Percentiles rank a stretch among this genome's conserved stretches.
Conservation (phyloP, 2,797 vertebrate species). For the Taenioides sp. region DNA sequence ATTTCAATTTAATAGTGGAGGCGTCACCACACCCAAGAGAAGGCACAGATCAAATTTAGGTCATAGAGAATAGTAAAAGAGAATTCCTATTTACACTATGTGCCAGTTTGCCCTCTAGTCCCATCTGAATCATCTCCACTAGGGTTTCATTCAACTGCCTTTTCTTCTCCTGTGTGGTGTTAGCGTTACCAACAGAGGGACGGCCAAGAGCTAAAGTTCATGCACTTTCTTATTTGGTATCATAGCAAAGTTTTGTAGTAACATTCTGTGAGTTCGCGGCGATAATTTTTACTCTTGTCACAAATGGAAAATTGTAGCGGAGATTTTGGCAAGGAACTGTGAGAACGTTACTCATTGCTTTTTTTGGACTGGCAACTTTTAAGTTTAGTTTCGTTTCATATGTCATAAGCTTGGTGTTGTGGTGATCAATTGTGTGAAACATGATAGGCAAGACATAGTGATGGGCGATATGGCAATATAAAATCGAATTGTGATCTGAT, state of each 20-base stretch:
- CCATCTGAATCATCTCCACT: slow-evolving; percentile 30
- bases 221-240: slow-evolving; percentile 50
- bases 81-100: slow-evolving; percentile 13
- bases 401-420: slow-evolving; percentile 26
- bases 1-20: slow-evolving; percentile 41
- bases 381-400: neutral
- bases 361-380: slow-evolving; percentile 17
- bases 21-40: slow-evolving; percentile 42
- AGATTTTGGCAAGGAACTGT: slow-evolving; percentile 38
- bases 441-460: neutral
- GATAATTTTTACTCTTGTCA: slow-evolving; percentile 30
- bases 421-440: neutral
- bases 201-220: slow-evolving; percentile 30
- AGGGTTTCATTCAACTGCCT: slow-evolving; percentile 41
- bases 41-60: slow-evolving; percentile 52
- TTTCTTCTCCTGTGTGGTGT: slow-evolving; percentile 37
- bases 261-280: slow-evolving; percentile 26
- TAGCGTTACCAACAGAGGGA: slow-evolving; percentile 19
- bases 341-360: slow-evolving; percentile 40
- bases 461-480: neutral
- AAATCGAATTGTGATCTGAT: neutral
- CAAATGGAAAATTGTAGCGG: slow-evolving; percentile 39
- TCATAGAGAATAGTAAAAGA: slow-evolving; percentile 23
- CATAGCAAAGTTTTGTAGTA: slow-evolving; percentile 38
- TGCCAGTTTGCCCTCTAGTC: slow-evolving; percentile 50